Evolutionary conservation across 1,140 invertebrate genomes (phyloP).

Genomic region (Magallana angulata): DNA sequence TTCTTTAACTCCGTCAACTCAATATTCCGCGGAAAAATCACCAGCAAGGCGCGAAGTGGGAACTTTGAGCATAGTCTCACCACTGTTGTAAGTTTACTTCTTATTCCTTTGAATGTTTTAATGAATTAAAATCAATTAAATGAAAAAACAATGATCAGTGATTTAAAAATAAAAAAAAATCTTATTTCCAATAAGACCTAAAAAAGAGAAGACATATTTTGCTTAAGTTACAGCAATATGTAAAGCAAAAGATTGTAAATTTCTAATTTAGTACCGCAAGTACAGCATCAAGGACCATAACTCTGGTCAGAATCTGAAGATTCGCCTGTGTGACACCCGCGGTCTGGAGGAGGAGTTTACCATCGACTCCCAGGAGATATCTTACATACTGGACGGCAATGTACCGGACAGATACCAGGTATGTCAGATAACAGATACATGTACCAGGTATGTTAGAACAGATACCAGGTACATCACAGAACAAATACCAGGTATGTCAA

Average conservation of each 20-base stretch:
- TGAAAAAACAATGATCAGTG: too few relatives aligned
- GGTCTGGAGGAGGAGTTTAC: conserved; percentile 47
- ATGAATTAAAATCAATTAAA: too few relatives aligned
- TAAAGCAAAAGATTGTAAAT: neutral
- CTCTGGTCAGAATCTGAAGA: conserved; percentile 43
- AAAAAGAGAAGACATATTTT: too few relatives aligned
- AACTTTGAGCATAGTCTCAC: conserved; percentile 59
- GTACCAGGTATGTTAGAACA: neutral
- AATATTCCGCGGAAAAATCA: conserved; percentile 54
- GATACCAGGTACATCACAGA: neutral
- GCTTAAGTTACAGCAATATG: too few relatives aligned
- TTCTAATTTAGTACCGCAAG: conserved; percentile 43
- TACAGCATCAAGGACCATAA: conserved; percentile 46
- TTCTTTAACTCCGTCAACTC: conserved; percentile 64
- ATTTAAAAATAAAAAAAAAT: too few relatives aligned
- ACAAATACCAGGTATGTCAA: neutral
- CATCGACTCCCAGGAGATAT: conserved; percentile 40
- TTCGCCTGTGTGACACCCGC: conserved; percentile 55
- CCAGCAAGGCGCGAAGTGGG: conserved; percentile 50
- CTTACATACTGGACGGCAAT: conserved; percentile 50
- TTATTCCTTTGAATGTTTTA: neutral
- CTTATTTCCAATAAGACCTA: too few relatives aligned
- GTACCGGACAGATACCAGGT: neutral
- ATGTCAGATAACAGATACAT: neutral
- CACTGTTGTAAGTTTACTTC: conserved; percentile 49